Percentiles rank a stretch among this genome's conserved stretches.
Conservation (phyloP, 2,888 invertebrate genomes). For the Machimus rusticus region DNA sequence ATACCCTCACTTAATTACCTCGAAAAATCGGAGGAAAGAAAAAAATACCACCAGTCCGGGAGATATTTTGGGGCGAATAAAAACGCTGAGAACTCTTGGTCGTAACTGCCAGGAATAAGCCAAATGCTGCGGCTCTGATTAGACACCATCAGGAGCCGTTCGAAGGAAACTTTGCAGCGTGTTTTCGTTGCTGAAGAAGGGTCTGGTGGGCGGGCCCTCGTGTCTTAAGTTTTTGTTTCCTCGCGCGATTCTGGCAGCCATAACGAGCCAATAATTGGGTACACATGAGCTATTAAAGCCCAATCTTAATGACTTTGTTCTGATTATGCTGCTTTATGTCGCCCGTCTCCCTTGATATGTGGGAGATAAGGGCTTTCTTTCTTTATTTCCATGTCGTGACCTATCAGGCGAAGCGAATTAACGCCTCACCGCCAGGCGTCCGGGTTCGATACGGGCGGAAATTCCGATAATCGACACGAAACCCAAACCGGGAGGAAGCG, state of each 20-base stretch:
- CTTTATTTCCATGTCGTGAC: slow-evolving; percentile 14
- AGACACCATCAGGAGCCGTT: neutral
- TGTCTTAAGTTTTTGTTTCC: neutral
- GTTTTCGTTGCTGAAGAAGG: neutral
- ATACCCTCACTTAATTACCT: neutral
- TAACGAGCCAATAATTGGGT: slow-evolving; percentile 34
- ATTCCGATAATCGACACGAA: neutral
- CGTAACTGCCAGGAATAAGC: neutral
- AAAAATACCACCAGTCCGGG: neutral
- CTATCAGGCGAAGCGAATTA: slow-evolving; percentile 4
- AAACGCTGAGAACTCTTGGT: neutral
- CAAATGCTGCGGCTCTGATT: neutral
- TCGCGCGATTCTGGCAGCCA: neutral
- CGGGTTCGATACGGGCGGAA: neutral
- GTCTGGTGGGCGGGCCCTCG: neutral
- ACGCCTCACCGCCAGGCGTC: neutral
- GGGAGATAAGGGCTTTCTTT: neutral
- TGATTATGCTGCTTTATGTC: slow-evolving; percentile 22
- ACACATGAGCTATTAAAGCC: slow-evolving; percentile 21
- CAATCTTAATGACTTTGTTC: slow-evolving; percentile 15
- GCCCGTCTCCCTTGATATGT: neutral
- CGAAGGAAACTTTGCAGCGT: neutral
- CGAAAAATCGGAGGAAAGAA: neutral
- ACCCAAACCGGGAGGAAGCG: neutral
- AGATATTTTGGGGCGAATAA: neutral